Percentiles rank a stretch among this genome's conserved stretches.
phyloP scores from a whole-genome alignment of 2,888 invertebrate species.

The Conomelus anceps region DNA sequence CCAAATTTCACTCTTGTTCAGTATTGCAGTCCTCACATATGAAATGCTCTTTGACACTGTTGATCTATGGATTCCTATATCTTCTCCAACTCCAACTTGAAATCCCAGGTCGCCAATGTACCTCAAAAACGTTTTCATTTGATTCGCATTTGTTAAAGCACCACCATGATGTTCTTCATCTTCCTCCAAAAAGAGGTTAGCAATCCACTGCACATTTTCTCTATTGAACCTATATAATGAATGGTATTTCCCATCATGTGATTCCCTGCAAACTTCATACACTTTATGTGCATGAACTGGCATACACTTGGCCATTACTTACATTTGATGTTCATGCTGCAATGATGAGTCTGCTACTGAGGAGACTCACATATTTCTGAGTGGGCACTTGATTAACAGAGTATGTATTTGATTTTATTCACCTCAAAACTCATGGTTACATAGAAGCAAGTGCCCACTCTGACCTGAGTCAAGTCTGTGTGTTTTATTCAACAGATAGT shows the following conservation, averaged over 20 bases:
- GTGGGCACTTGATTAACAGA: too few relatives aligned
- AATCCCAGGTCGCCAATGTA: background rate
- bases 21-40: too few relatives aligned
- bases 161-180: too few relatives aligned
- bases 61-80: background rate
- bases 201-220: slow-evolving; percentile 10
- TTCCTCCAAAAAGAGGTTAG: slow-evolving; percentile 9
- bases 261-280: background rate
- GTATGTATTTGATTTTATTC: too few relatives aligned
- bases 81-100: background rate
- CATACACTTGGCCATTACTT: background rate
- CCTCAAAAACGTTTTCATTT: too few relatives aligned
- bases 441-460: too few relatives aligned
- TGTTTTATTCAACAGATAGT: too few relatives aligned
- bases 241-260: background rate
- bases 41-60: background rate
- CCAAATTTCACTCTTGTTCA: too few relatives aligned
- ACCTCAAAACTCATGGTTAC: too few relatives aligned
- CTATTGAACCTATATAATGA: slow-evolving; percentile 10
- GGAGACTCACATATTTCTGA: background rate
- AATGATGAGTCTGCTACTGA: background rate
- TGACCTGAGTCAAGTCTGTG: too few relatives aligned
- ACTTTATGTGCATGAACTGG: background rate
- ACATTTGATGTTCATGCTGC: background rate
- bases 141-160: background rate